A percentile compares a stretch with the other conserved stretches of the same genome.
phyloP scores from a whole-genome alignment of 2,888 invertebrate genomes.

The Ethmia dodecea region DNA sequence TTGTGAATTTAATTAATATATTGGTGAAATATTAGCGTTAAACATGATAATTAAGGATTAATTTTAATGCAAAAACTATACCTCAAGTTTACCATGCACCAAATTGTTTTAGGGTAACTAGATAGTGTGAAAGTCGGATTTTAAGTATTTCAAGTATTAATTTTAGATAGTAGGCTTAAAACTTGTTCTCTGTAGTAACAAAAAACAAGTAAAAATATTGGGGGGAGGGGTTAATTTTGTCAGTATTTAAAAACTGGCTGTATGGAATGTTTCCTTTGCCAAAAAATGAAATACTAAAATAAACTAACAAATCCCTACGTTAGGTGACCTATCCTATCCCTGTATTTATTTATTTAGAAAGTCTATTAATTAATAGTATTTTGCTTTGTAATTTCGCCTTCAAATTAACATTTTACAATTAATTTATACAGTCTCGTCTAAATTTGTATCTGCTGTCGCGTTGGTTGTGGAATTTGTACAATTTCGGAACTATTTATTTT shows the following conservation, averaged over 20 bases:
- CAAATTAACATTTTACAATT: slow-evolving; percentile 37
- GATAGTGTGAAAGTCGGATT: slow-evolving; percentile 30
- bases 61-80: slow-evolving; percentile 51
- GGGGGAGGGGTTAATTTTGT: slow-evolving; percentile 20
- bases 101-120: slow-evolving; percentile 64
- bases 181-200: slow-evolving; percentile 32
- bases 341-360: slow-evolving; percentile 65
- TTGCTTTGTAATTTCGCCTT: slow-evolving; percentile 69
- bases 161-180: slow-evolving; percentile 33
- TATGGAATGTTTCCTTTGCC: slow-evolving; percentile 15
- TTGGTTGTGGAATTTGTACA: slow-evolving; percentile 52
- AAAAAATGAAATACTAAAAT: slow-evolving; percentile 22
- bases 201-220: slow-evolving; percentile 22
- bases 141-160: slow-evolving; percentile 57
- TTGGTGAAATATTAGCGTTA: slow-evolving; percentile 35
- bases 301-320: slow-evolving; percentile 43
- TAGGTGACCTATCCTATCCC: slow-evolving; percentile 53
- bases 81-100: slow-evolving; percentile 77
- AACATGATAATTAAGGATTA: slow-evolving; percentile 28
- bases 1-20: slow-evolving; percentile 55
- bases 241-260: slow-evolving; percentile 30
- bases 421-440: too few relatives aligned
- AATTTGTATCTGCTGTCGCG: slow-evolving; percentile 27
- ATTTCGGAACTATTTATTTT: slow-evolving; percentile 45
- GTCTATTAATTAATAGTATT: slow-evolving; percentile 48